Evolutionary conservation across 2,113 vertebrate species (phyloP).

Genomic region (Epinephelus lanceolatus): DNA sequence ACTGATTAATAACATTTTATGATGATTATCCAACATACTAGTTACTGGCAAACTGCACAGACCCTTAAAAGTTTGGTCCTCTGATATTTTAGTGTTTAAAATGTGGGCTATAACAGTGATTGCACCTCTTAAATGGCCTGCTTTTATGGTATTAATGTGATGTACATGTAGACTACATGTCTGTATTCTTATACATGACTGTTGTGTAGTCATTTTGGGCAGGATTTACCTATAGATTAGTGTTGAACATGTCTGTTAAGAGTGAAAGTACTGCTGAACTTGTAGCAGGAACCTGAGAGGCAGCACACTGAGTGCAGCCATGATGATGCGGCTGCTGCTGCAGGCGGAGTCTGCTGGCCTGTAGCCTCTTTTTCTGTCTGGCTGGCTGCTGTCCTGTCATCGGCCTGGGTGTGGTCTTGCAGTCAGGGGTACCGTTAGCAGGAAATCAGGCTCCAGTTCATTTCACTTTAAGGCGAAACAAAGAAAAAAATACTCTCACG

Average conservation of each 20-base stretch:
- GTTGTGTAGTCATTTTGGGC: no score
- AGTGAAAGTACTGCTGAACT: background rate
- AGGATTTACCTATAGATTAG: accelerated
- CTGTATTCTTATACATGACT: no score
- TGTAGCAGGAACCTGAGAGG: background rate
- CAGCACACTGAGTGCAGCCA: conserved; percentile 29
- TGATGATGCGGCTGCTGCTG: conserved; percentile 66
- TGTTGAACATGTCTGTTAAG: background rate
- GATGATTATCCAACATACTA: background rate
- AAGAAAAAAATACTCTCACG: conserved; percentile 56
- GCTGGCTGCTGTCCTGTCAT: conserved; percentile 80
- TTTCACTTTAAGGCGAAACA: conserved; percentile 74
- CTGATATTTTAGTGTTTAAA: background rate
- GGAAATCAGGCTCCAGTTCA: conserved; percentile 76
- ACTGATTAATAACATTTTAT: background rate
- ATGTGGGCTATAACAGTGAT: background rate
- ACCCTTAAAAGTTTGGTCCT: background rate
- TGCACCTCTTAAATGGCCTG: background rate
- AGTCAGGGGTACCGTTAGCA: conserved; percentile 87
- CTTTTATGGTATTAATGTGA: background rate
- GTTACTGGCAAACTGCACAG: background rate
- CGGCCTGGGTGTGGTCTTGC: conserved; percentile 89
- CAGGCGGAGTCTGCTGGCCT: conserved; percentile 77
- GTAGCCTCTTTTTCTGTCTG: conserved; percentile 46
- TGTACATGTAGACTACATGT: background rate